These are phyloP conservation scores for Polyommatus iphigenia DNA, from an alignment of 2,888 invertebrate species.

Conservation along the genomic window DNA sequence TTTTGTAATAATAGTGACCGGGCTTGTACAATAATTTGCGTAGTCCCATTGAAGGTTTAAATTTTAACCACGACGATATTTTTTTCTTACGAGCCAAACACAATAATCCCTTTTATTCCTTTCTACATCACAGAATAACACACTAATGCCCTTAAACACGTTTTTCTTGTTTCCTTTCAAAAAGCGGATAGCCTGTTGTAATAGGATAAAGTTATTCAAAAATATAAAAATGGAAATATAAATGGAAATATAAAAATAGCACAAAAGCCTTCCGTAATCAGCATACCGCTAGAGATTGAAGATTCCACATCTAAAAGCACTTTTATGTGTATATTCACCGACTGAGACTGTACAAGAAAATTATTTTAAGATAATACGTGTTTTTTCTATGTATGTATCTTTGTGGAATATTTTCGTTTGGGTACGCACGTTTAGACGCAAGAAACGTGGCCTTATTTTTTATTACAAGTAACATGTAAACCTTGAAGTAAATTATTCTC, in stretches of 20 bases:
- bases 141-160: too few relatives aligned
- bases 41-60: too few relatives aligned
- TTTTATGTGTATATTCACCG: background rate
- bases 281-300: background rate
- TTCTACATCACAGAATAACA: too few relatives aligned
- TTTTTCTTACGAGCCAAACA: too few relatives aligned
- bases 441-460: background rate
- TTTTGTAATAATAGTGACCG: too few relatives aligned
- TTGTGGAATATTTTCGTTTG: background rate
- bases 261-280: slow-evolving; percentile 11
- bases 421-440: background rate
- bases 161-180: too few relatives aligned
- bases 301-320: background rate
- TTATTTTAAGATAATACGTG: slow-evolving; percentile 4
- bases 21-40: too few relatives aligned
- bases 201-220: background rate
- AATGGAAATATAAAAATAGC: background rate
- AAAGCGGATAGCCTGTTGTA: background rate
- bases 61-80: too few relatives aligned
- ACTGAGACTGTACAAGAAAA: slow-evolving; percentile 1
- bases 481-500: background rate
- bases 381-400: background rate
- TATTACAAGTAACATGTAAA: background rate
- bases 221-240: background rate
- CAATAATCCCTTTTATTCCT: too few relatives aligned